phyloP scores from a whole-genome alignment of 2,797 vertebrate genomes.

The Triplophysa yarkandensis region DNA sequence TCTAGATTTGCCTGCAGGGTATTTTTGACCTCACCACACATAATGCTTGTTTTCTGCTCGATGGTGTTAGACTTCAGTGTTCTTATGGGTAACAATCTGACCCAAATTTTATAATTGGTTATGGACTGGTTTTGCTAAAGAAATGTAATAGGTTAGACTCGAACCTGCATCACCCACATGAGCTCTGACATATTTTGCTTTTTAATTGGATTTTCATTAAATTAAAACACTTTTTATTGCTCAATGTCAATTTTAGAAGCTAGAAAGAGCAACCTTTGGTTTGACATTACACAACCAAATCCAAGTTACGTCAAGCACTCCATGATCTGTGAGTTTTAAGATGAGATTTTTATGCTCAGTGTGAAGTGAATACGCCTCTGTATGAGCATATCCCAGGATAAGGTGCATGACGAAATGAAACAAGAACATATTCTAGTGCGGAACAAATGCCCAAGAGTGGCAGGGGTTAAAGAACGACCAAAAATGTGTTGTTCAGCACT shows the following conservation, averaged over 20 bases:
- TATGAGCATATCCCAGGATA: background rate
- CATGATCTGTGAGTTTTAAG: slow-evolving; percentile 6
- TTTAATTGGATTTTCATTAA: background rate
- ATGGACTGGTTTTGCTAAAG: background rate
- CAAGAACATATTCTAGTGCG: background rate
- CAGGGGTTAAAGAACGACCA: slow-evolving; percentile 1
- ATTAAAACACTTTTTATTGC: background rate
- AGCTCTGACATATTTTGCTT: background rate
- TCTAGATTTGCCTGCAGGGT: background rate
- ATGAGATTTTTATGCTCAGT: background rate
- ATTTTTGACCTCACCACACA: slow-evolving; percentile 32
- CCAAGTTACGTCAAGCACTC: background rate
- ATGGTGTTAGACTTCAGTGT: background rate
- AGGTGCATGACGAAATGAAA: background rate
- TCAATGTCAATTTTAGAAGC: background rate
- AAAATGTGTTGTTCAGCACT: slow-evolving; percentile 5
- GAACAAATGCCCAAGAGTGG: slow-evolving; percentile 8
- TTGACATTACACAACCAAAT: background rate
- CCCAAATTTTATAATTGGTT: background rate
- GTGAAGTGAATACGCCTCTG: background rate
- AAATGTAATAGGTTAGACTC: background rate
- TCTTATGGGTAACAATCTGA: slow-evolving; percentile 2
- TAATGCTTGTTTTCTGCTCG: background rate
- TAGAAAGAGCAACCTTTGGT: slow-evolving; percentile 26
- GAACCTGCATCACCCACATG: background rate